A percentile compares a stretch with the other conserved stretches of the same genome.
Evolutionary conservation across 53 echinoderm and acorn worm genomes (phyloP).

Genomic region (Apostichopus leukothele): DNA sequence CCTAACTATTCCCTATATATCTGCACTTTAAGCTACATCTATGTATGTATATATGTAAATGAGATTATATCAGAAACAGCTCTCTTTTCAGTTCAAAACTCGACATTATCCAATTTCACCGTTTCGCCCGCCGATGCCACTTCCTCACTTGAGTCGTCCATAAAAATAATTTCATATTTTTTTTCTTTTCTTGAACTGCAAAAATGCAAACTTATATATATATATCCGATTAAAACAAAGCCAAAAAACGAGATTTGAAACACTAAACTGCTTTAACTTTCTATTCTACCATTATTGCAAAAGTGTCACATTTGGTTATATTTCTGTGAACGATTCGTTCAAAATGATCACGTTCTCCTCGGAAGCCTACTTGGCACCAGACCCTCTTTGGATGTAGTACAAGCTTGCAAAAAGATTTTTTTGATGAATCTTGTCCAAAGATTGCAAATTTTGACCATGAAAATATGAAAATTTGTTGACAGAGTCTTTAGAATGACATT

Average conservation of each 20-base stretch:
- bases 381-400: constrained; percentile 42
- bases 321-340: constrained; percentile 27
- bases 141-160: too few relatives aligned
- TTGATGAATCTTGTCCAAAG: constrained; percentile 35
- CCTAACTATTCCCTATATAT: too few relatives aligned
- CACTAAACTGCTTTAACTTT: constrained; percentile 10
- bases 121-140: too few relatives aligned
- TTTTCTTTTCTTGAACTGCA: too few relatives aligned
- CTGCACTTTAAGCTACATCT: too few relatives aligned
- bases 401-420: constrained; percentile 22
- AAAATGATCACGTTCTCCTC: constrained; percentile 37
- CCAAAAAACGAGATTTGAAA: not conserved
- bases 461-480: constrained; percentile 46
- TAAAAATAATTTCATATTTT: too few relatives aligned
- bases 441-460: constrained; percentile 44
- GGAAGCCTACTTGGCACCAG: constrained; percentile 34
- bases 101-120: too few relatives aligned
- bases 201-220: too few relatives aligned
- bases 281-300: constrained; percentile 31
- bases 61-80: too few relatives aligned
- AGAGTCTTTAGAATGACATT: constrained; percentile 43
- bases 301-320: constrained; percentile 41
- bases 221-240: not conserved
- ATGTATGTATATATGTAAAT: too few relatives aligned
- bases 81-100: too few relatives aligned